Evolutionary conservation across 2,888 invertebrate species (phyloP).

Genomic region (Ochropleura leucogaster): DNA sequence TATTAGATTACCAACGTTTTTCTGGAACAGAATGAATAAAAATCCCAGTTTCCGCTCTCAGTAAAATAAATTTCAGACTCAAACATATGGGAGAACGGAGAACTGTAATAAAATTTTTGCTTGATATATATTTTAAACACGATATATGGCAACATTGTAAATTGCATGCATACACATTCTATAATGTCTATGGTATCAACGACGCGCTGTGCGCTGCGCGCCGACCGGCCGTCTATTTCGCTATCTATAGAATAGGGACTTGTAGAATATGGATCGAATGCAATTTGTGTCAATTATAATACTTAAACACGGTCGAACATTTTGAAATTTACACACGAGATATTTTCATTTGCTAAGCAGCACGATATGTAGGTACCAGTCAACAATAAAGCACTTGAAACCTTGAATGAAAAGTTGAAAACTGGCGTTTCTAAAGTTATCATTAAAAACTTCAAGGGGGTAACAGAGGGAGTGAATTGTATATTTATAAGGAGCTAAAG

Average conservation of each 20-base stretch:
- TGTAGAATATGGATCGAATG: constrained; percentile 16
- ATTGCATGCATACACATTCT: constrained; percentile 49
- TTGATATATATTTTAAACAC: neutral
- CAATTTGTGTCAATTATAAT: constrained; percentile 1
- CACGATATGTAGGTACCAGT: neutral
- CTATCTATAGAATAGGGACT: constrained; percentile 22
- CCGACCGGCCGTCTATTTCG: neutral
- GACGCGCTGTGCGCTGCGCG: constrained; percentile 25
- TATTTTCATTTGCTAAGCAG: constrained; percentile 15
- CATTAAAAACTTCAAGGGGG: constrained; percentile 42
- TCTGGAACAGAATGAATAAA: neutral
- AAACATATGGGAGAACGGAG: neutral
- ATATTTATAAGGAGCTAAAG: constrained; percentile 30
- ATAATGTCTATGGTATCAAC: constrained; percentile 34
- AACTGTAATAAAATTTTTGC: constrained; percentile 12
- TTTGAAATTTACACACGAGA: neutral
- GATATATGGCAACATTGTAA: constrained; percentile 42
- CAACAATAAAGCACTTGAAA: neutral
- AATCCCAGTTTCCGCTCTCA: neutral
- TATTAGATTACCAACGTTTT: neutral
- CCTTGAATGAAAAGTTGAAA: too few species aligned
- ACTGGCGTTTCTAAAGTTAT: constrained; percentile 9
- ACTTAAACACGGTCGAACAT: neutral
- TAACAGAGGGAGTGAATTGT: constrained; percentile 5
- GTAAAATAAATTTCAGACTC: neutral